Evolutionary conservation across 2,113 vertebrate species (phyloP), one percentile per base, ranked within the genome.

Genomic region (Sturnus vulgaris): DNA sequence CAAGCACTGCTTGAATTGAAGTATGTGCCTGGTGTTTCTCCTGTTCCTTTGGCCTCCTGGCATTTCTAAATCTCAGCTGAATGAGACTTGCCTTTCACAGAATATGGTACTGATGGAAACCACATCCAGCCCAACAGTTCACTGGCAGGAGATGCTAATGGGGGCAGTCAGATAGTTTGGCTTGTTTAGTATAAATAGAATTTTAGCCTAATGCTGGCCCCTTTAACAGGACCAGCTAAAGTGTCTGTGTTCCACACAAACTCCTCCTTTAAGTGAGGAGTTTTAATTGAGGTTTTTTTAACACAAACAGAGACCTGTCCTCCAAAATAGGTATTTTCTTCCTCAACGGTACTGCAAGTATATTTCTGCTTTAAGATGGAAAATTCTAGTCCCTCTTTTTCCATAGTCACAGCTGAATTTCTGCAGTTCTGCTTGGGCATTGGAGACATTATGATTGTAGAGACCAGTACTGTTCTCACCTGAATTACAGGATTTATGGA

Each of bases 141-240:
- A 30, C 57, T 77, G 88, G 49, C 84, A 91, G 87, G 53, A 92
- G 92, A 70, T 90, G 82, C 79, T 91, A 75, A 39, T 24, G 88
- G 82, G 31, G 88, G 7, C 13, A 22, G 42, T 79, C 35, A 81
- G 85, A 68, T 68, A 78, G 56, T 83, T 39, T 24, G 27, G 35
- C 10, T 18, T 78, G 73, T 71, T 96, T 46, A 8, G 50, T 73
- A 70, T 37, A 91, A 93, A 95, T n/a, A 3, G 5, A 60, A 60
- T 49, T 94, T 95, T 83, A 63, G 20, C 55, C 24, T 59, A 57
- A 68, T 56, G 68, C 57, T 96, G 7, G 42, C 35, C 64, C 24
- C 42, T 94, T 90, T 50, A 44, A 75, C 37, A 42, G 70, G n/a
- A 63, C 50, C 39, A 60, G 39, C 35, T 35, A 25, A 78, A 87